Conservation (phyloP, 1,140 invertebrate genomes). For the Calosoma granatense region DNA sequence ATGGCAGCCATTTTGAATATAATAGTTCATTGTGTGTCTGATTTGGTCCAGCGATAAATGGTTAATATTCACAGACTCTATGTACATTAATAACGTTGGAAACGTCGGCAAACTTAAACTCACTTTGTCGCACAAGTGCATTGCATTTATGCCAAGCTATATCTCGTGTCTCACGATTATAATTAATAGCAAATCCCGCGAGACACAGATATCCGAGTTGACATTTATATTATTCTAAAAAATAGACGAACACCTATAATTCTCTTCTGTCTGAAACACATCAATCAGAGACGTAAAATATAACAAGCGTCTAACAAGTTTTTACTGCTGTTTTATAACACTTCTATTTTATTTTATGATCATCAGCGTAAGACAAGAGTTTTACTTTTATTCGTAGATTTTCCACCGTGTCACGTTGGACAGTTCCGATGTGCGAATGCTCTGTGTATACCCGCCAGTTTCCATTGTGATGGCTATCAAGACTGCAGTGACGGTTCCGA, state of each 20-base stretch:
- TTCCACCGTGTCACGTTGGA: constrained; percentile 77
- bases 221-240: too few species aligned
- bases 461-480: constrained; percentile 71
- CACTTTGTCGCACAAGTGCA: too few species aligned
- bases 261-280: background rate
- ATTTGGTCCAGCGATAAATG: constrained; percentile 8
- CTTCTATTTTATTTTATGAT: too few species aligned
- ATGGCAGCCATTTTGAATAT: constrained; percentile 2
- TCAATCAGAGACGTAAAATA: background rate
- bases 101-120: background rate
- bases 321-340: too few species aligned
- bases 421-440: constrained; percentile 92
- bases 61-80: background rate
- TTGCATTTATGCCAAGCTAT: background rate
- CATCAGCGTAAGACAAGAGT: too few species aligned
- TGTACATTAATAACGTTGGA: background rate
- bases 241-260: background rate
- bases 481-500: constrained; percentile 83
- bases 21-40: constrained; percentile 6
- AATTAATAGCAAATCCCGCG: background rate
- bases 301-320: background rate
- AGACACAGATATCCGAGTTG: background rate
- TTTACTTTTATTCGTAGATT: constrained; percentile 56
- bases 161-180: background rate
- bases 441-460: constrained; percentile 78